These are phyloP conservation scores for Micrasema longulum DNA, from an alignment of 1,140 invertebrate species.

Conservation along the genomic window DNA sequence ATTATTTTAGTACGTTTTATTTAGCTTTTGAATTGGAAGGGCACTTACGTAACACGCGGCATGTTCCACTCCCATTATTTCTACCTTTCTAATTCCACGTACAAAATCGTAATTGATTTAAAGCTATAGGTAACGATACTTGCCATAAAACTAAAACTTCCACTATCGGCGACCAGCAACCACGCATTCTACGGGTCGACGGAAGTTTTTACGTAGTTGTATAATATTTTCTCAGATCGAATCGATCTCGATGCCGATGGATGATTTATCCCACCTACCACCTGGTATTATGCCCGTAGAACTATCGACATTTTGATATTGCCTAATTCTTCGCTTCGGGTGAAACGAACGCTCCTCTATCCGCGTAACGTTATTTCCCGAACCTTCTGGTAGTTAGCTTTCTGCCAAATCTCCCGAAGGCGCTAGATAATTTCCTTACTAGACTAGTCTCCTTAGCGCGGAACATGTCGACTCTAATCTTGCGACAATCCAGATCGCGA, in stretches of 20 bases:
- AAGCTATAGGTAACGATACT: constrained; percentile 15
- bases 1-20: constrained; percentile 14
- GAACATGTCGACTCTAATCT: background rate
- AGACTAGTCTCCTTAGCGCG: background rate
- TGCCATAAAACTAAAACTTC: background rate
- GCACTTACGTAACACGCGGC: constrained; percentile 16
- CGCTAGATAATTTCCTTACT: constrained; percentile 22
- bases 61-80: constrained; percentile 28
- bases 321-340: background rate
- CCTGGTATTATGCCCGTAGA: too few relatives aligned
- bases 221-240: too few relatives aligned
- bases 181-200: too few relatives aligned
- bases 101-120: constrained; percentile 25
- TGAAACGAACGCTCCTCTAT: background rate
- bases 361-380: background rate
- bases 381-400: background rate
- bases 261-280: too few relatives aligned
- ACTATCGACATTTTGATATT: constrained; percentile 2
- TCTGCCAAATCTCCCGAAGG: constrained; percentile 10
- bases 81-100: constrained; percentile 25
- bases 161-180: too few relatives aligned
- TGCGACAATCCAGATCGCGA: background rate
- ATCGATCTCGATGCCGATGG: too few relatives aligned
- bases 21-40: constrained; percentile 25
- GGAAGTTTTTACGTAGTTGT: too few relatives aligned